These are phyloP conservation scores for Dromiciops gliroides DNA, from an alignment of 2,113 vertebrate species.

Conservation along the genomic window DNA sequence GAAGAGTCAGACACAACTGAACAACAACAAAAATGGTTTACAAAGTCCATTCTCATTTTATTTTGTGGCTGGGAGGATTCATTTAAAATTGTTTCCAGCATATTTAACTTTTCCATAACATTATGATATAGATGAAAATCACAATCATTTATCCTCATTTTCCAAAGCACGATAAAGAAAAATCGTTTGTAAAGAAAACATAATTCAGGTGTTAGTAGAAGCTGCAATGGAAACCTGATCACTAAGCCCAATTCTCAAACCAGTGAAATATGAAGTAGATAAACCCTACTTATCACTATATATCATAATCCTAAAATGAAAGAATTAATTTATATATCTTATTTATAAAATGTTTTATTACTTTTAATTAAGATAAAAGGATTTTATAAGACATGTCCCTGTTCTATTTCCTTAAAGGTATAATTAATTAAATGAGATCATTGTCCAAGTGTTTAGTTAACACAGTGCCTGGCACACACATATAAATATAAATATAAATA, in stretches of 20 bases:
- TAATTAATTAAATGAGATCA: not conserved
- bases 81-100: not conserved
- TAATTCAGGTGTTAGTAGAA: not conserved
- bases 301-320: not conserved
- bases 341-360: not conserved
- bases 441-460: not conserved
- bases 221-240: not conserved
- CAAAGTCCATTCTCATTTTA: not conserved
- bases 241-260: not conserved
- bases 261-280: not conserved
- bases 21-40: not conserved
- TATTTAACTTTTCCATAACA: not conserved
- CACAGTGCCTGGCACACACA: too few species aligned
- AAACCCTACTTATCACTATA: not conserved
- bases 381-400: not conserved
- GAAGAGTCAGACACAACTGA: not conserved
- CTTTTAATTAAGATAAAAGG: not conserved
- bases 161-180: not conserved
- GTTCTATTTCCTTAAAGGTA: not conserved
- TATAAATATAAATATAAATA: too few species aligned
- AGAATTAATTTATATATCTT: not conserved
- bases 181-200: not conserved
- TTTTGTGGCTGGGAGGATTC: not conserved
- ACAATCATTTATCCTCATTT: not conserved
- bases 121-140: not conserved